Evolutionary conservation across 2,888 invertebrate genomes (phyloP).

Genomic region (Epirrhoe tristata): DNA sequence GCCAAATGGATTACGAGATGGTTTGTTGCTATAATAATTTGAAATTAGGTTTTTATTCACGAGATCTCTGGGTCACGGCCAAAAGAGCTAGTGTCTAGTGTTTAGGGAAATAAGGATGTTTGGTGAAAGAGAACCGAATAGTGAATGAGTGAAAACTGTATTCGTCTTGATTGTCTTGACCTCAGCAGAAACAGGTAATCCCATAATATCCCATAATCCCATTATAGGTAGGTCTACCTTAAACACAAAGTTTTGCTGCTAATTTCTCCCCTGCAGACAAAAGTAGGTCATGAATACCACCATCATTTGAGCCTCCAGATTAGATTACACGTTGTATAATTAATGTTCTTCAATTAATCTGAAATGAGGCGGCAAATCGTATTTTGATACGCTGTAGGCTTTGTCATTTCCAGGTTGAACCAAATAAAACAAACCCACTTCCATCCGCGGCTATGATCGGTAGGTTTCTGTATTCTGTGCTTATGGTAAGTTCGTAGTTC

Average conservation of each 20-base stretch:
- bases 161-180: not conserved
- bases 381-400: not conserved
- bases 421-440: not conserved
- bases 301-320: not conserved
- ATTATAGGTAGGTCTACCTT: too few relatives aligned
- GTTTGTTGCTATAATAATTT: slow-evolving; percentile 12
- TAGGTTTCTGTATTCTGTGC: too few relatives aligned
- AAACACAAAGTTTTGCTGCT: not conserved
- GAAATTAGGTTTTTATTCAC: not conserved
- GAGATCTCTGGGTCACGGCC: not conserved
- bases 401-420: not conserved
- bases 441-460: too few relatives aligned
- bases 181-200: not conserved
- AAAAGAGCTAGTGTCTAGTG: not conserved
- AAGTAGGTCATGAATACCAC: not conserved
- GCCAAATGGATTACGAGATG: slow-evolving; percentile 47
- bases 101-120: too few relatives aligned
- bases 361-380: not conserved
- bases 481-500: too few relatives aligned
- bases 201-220: not conserved
- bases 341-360: slow-evolving; percentile 22
- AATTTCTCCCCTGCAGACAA: not conserved
- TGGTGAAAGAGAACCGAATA: too few relatives aligned
- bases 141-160: too few relatives aligned
- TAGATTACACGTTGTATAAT: slow-evolving; percentile 28